phyloP scores from a whole-genome alignment of 1,140 invertebrate genomes.

The Sminthurides bifidus region DNA sequence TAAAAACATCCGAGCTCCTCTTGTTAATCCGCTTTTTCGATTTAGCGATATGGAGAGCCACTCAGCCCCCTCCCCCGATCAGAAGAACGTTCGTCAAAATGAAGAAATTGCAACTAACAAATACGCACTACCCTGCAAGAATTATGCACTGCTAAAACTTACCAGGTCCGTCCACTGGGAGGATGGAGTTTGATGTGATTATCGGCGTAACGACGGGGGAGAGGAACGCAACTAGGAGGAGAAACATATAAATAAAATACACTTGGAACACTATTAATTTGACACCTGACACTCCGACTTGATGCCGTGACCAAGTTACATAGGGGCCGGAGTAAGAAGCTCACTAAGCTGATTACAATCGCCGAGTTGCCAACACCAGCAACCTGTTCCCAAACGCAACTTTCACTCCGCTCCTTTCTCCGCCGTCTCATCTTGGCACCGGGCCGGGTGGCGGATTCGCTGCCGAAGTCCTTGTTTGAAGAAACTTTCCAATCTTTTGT shows the following conservation, averaged over 20 bases:
- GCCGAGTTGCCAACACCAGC: not conserved
- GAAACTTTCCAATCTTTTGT: not conserved
- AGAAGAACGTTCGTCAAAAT: not conserved
- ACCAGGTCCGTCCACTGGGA: constrained; percentile 17
- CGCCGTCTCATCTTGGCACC: too few species aligned
- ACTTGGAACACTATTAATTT: constrained; percentile 29
- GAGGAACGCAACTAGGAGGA: constrained; percentile 18
- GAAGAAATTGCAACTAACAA: not conserved
- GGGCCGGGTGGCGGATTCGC: too few species aligned
- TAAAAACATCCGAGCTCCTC: not conserved
- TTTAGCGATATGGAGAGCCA: not conserved
- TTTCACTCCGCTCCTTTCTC: not conserved
- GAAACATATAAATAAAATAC: constrained; percentile 32
- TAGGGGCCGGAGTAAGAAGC: constrained; percentile 19
- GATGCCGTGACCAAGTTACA: not conserved
- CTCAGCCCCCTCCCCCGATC: not conserved
- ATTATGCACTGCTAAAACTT: not conserved
- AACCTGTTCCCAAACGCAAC: not conserved
- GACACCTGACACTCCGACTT: constrained; percentile 30
- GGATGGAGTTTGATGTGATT: constrained; percentile 28
- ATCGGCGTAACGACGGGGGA: constrained; percentile 26
- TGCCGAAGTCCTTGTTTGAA: too few species aligned
- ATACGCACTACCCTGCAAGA: not conserved
- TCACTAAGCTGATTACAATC: constrained; percentile 25
- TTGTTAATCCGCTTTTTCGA: not conserved